Evolutionary conservation across 92 coral and sea anemone species (phyloP), one percentile per base, ranked within the genome.

Genomic region (Paragorgia papillata): DNA sequence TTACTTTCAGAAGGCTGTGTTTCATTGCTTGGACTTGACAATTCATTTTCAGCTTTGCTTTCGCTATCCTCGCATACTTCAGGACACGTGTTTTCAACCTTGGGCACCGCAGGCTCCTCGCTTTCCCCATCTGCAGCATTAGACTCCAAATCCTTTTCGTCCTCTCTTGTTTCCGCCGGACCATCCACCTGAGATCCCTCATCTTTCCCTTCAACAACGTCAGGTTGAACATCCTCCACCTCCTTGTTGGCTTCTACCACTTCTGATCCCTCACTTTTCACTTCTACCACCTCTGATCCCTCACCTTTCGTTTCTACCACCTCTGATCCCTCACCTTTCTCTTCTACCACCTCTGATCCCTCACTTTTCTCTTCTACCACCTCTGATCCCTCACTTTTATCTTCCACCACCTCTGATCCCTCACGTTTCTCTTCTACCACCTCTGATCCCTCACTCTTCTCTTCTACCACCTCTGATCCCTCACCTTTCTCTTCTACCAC

Each of bases 401-500:
- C 66, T 12, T 13, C n/a, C 21, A 25, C 31, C 7, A 22, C 62
- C 33, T 56, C 14, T 1, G 30, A 13, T 56, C 28, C 62, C 10
- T 22, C 33, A 28, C 26, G 32, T 9, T 71, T 55, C 17, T 18
- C 43, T 50, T 33, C 48, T 9, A 29, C 78, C 5, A 22, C 27
- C 39, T 15, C 63, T 10, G 40, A 49, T 71, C 32, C 78, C 50
- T 29, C 48, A 57, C 25, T 19, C 4, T 24, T 46, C 77, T 1
- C 50, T 37, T 71, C 64, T 9, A 3, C 22, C 78, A 31, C 65
- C 48, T 71, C 15, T n/a, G 61, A 31, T 41, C 31, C 60, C 64
- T 54, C 46, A 9, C 17, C 61, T 9, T 69, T 22, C 53, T 46
- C 53, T 15, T 6, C 53, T 7, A 6, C 53, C 53, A 6, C n/a